Base-by-base conservation (phyloP, 2,797 vertebrate species). In the Danio jaintianensis region DNA sequence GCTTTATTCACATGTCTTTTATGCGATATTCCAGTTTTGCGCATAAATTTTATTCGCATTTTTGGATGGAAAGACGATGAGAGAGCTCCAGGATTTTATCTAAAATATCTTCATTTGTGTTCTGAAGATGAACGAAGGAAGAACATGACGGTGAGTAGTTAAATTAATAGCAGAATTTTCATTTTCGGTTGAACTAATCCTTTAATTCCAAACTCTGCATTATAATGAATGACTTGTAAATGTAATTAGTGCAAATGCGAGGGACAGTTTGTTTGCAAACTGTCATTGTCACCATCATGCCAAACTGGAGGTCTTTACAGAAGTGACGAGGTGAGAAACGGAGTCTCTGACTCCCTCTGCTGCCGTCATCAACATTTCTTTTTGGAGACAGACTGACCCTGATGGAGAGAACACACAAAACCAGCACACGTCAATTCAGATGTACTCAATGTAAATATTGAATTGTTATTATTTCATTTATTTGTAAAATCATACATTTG, bases 321-420 rank as follows among this genome's bases (percentile, higher is more conserved):
- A 62, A 0, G 84, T 84, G 45, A 93, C 90, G 45, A 94, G 82
- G 50, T 75, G 43, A 61, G 80, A 81, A 6, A 93, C 64, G 0
- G 83, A 85, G 18, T 84, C 82, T 59, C 87, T 88, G 29, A 94
- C 88, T 36, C 85, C 85, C 1, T 84, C 87, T 13, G 92, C 92
- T 22, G 90, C 89, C 13, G 55, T 36, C 74, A 91, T 59, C 69
- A 94, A 89, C 63, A 82, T 64, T 50, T 55, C 84, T 58, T 15
- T 86, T 71, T 84, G 29, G 48, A 53, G 67, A 13, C 52, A 73
- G 7, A 76, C 82, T 78, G 75, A 88, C 81, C 40, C 85, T 86
- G 71, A 61, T 80, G 1, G 52, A 36, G 40, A 13, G 36, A 59
- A 53, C 11, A 55, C 36, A 4, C 71, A 59, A 78, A 7, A 45